These are phyloP conservation scores for Calonectris borealis DNA, from an alignment of 2,113 vertebrate species.

Conservation along the genomic window DNA sequence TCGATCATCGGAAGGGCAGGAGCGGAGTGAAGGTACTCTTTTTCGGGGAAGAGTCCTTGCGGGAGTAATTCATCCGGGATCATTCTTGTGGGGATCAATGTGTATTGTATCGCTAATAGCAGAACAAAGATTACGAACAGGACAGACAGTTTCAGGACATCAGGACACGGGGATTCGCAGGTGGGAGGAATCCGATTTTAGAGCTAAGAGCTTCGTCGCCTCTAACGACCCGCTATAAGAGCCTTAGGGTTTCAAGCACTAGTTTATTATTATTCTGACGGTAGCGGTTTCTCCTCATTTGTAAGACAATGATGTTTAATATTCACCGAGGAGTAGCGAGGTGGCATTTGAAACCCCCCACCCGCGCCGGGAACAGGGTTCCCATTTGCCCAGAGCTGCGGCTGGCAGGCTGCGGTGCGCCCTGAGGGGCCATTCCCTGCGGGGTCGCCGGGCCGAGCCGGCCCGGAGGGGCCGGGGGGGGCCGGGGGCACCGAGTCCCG, in stretches of 20 bases:
- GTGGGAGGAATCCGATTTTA: conserved; percentile 12
- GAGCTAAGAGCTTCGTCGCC: background rate
- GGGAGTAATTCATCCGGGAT: background rate
- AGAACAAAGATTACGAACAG: background rate
- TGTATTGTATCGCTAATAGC: background rate
- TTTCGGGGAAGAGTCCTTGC: background rate
- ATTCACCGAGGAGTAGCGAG: conserved; percentile 5
- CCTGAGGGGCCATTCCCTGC: background rate
- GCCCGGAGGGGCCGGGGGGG: no score
- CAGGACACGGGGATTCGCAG: background rate
- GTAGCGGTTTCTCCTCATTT: conserved; percentile 11
- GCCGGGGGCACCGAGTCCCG: no score
- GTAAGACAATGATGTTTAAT: conserved; percentile 34
- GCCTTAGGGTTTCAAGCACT: background rate
- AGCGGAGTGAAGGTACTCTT: background rate
- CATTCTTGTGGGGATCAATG: background rate
- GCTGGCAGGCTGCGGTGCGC: background rate
- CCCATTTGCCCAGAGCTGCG: background rate
- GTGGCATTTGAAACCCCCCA: background rate
- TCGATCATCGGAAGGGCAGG: background rate
- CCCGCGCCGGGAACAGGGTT: background rate
- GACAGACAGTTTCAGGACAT: background rate
- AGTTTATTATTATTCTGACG: background rate
- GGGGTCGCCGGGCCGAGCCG: background rate
- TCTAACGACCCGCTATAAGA: background rate